These are phyloP conservation scores for Trimorus sp. DNA, from an alignment of 2,888 invertebrate species.

Conservation along the genomic window DNA sequence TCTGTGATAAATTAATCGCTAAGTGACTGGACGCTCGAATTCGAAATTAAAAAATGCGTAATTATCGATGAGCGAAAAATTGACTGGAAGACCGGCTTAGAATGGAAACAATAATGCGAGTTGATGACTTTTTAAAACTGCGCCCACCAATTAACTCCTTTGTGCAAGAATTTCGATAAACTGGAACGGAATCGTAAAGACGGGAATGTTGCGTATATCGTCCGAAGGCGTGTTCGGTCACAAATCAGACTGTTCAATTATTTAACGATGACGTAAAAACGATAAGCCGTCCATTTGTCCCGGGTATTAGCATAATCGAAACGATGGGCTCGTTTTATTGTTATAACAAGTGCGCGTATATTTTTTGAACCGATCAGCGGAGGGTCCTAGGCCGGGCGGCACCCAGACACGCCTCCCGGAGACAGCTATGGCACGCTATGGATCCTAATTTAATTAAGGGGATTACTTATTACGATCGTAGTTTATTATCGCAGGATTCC, in stretches of 20 bases:
- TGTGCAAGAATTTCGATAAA: background rate
- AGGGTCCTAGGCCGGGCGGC: background rate
- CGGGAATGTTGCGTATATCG: background rate
- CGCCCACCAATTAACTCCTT: background rate
- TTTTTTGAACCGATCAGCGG: background rate
- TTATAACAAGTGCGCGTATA: background rate
- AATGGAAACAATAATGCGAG: too few relatives aligned
- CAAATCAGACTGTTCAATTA: slow-evolving; percentile 1
- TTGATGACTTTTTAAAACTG: too few relatives aligned
- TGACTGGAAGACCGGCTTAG: too few relatives aligned
- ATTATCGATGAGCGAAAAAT: too few relatives aligned
- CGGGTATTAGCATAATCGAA: slow-evolving; percentile 4
- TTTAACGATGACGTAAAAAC: slow-evolving; percentile 2
- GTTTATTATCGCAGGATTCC: slow-evolving; percentile 1
- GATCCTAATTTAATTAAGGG: slow-evolving; percentile 1
- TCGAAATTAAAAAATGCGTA: too few relatives aligned
- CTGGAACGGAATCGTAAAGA: too few relatives aligned
- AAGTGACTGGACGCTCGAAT: too few relatives aligned
- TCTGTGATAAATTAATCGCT: too few relatives aligned
- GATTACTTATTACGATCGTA: background rate
- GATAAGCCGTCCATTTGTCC: background rate
- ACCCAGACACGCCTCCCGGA: slow-evolving; percentile 4
- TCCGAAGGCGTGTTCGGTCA: background rate
- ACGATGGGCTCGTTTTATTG: background rate
- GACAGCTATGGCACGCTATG: background rate